Evolutionary conservation across 1,140 invertebrate genomes (phyloP), one percentile per base, ranked within the genome.

Genomic region (Thalassaphorura encarpata): DNA sequence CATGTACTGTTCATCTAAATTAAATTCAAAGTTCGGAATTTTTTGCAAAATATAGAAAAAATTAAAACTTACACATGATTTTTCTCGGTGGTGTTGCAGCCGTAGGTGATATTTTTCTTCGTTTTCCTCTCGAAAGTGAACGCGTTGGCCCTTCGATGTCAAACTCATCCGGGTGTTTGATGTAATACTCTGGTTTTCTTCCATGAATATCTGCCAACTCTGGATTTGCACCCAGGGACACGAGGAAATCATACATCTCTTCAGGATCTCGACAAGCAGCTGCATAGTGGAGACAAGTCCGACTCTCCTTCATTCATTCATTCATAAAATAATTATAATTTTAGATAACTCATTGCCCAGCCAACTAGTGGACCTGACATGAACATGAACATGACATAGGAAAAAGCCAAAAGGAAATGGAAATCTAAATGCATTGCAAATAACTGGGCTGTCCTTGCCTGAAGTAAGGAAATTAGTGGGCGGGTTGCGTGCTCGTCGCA

Each of bases 251-350:
- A 73, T 84, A 84, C 51, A 82, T 76, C 0, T 70, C 68, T 29
- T 78, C 76, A 18, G 79, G 75, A 61, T 85, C 77, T 24, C 61
- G 52, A 48, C 76, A 77, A 57, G 82, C 80, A 42, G 78, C 78
- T 1, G 81, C 78, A 71, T 89, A 92, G 71, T 91, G 88, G 42
- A 90, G 75, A 3, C 87, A 78, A 13, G 83, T 88, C 61, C 87
- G 76, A 13, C 84, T 84, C 62, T 84, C 81, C 79, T 85, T 45
- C 4, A 56, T n/a, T n/a, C n/a, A n/a, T n/a, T n/a, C n/a, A n/a
- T n/a, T n/a, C n/a, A n/a, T n/a, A n/a, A n/a, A n/a, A n/a, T n/a
- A n/a, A n/a, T n/a, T n/a, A n/a, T n/a, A n/a, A n/a, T n/a, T n/a
- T n/a, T n/a, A n/a, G n/a, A n/a, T n/a, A n/a, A n/a, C n/a, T n/a